These are phyloP conservation scores for Oreocharis arfaki DNA, from an alignment of 2,113 vertebrate genomes.

Conservation along the genomic window DNA sequence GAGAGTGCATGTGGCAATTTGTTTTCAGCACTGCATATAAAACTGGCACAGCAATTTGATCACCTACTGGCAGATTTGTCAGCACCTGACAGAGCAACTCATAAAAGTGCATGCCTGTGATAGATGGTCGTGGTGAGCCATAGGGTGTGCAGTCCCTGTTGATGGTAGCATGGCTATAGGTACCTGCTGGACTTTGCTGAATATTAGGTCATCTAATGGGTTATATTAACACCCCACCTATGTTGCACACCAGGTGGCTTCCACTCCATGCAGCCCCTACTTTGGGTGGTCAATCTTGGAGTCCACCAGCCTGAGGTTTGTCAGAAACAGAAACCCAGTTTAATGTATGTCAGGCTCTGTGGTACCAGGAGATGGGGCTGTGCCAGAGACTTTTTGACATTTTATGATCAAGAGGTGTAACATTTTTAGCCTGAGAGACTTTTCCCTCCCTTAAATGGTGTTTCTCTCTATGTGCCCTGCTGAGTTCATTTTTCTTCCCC, in stretches of 20 bases:
- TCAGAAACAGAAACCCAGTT: not conserved
- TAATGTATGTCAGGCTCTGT: not conserved
- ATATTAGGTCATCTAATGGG: not conserved
- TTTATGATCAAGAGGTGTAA: not conserved
- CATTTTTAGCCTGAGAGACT: not conserved
- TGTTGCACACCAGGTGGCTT: not conserved
- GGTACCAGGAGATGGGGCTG: not conserved
- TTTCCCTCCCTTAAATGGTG: conserved; percentile 14
- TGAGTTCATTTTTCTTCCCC: not conserved
- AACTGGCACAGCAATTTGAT: not conserved
- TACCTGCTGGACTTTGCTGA: not conserved
- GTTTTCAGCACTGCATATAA: not conserved
- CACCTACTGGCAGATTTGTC: not conserved
- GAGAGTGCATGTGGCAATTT: not conserved
- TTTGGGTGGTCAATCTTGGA: not conserved
- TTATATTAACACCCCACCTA: not conserved
- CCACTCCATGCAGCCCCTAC: not conserved
- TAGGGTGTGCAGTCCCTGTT: not conserved
- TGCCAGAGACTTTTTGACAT: not conserved
- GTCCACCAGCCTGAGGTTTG: not conserved
- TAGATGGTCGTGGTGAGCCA: not conserved
- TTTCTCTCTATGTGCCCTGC: not conserved
- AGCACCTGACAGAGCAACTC: not conserved
- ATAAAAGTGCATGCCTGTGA: not conserved
- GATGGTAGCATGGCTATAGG: not conserved